Conservation (phyloP, 2,113 vertebrate genomes). For the Pteropus alecto region DNA sequence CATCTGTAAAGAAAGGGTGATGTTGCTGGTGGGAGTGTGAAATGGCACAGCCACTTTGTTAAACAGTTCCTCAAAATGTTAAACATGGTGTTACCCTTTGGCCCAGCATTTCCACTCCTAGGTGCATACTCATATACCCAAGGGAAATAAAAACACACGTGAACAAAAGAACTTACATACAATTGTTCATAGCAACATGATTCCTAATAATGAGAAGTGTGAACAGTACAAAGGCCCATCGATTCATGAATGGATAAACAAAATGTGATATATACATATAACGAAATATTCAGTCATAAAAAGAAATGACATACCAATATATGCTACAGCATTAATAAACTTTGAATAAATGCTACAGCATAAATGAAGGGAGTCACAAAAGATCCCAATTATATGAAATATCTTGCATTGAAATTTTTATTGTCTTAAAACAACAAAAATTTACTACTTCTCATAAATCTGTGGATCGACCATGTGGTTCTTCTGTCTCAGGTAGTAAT, state of each 20-base stretch:
- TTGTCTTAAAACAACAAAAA: not conserved
- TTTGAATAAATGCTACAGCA: not conserved
- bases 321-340: not conserved
- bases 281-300: not conserved
- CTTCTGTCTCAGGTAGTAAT: not conserved
- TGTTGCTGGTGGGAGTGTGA: not conserved
- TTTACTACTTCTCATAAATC: not conserved
- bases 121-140: not conserved
- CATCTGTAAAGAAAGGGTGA: not conserved
- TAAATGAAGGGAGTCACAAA: not conserved
- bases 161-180: not conserved
- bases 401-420: not conserved
- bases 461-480: not conserved
- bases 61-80: not conserved
- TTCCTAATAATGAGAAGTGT: not conserved
- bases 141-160: not conserved
- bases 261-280: not conserved
- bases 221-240: not conserved
- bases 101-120: not conserved
- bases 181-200: not conserved
- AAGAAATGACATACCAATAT: not conserved
- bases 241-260: not conserved
- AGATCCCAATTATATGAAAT: not conserved
- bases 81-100: not conserved
- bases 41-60: too few species aligned